Base-by-base conservation (phyloP, 2,113 vertebrate species). In the Lontra canadensis region DNA sequence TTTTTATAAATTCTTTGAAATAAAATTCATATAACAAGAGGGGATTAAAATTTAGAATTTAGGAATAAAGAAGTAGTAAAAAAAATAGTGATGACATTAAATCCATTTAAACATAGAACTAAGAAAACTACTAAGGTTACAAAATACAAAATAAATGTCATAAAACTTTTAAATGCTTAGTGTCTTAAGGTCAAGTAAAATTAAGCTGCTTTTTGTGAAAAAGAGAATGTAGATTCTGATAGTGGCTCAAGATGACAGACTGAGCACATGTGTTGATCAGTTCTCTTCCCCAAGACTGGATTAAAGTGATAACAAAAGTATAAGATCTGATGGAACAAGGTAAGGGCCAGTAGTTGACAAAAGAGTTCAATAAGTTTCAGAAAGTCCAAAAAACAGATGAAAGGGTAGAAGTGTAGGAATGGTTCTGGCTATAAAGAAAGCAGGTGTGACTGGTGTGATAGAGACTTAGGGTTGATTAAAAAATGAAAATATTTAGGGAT, bases 131-230 rank as follows among this genome's bases (percentile, higher is more conserved):
- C 26, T 67, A 6, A 20, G 31, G 5, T 52, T 65, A 92, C 4
- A 74, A 89, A 94, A 31, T 31, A 36, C 13, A 57, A 74, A 39
- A 20, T 55, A 47, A 39, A n/a, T 63, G 82, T 47, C 78, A 67
- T 91, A 83, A 88, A 57, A 95, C 23, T 73, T 91, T 42, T 42
- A 67, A 88, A 83, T 71, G 59, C 36, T 91, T 10, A 25, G 12
- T 87, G 34, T 83, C 23, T 94, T 71, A 90, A 85, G 67, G 74
- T 79, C 67, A 82, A 59, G 25, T 87, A 79, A 96, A 84, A 94
- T 79, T 55, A 34, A 84, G 12, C 36, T 47, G 26, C 25, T 63
- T 81, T 78, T 49, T 17, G 61, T 82, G 44, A 69, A 85, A 95
- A 95, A 34, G 9, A 36, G 63, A 92, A 82, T 55, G n/a, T 59